phyloP scores from a whole-genome alignment of 2,113 vertebrate species.

The Aspiorhynchus laticeps region DNA sequence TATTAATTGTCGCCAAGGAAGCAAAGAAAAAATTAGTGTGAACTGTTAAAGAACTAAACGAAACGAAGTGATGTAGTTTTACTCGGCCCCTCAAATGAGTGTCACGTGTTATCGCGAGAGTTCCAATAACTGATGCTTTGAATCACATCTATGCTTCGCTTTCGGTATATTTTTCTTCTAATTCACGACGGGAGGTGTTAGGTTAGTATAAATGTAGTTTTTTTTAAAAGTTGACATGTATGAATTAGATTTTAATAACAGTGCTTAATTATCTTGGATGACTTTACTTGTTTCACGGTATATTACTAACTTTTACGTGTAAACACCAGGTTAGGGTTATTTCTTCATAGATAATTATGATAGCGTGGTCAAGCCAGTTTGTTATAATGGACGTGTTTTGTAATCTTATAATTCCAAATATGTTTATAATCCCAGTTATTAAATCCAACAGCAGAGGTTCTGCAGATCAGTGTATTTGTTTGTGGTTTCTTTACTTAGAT shows the following conservation, averaged over 20 bases:
- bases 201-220: not conserved
- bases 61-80: not conserved
- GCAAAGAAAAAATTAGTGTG: not conserved
- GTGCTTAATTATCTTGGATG: not conserved
- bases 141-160: not conserved
- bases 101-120: not conserved
- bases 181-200: not conserved
- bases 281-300: not conserved
- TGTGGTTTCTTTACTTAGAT: not conserved
- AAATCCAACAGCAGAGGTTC: not conserved
- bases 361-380: not conserved
- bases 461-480: not conserved
- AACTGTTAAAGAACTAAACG: not conserved
- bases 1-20: not conserved
- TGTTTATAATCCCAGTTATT: not conserved
- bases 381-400: not conserved
- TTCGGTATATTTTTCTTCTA: not conserved
- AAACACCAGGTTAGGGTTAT: not conserved
- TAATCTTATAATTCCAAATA: not conserved
- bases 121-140: not conserved
- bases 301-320: not conserved
- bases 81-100: slow-evolving; percentile 19
- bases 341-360: not conserved
- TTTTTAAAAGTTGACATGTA: not conserved
- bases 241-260: not conserved